Base-by-base conservation (phyloP, 2,113 vertebrate genomes). In the Conger conger region DNA sequence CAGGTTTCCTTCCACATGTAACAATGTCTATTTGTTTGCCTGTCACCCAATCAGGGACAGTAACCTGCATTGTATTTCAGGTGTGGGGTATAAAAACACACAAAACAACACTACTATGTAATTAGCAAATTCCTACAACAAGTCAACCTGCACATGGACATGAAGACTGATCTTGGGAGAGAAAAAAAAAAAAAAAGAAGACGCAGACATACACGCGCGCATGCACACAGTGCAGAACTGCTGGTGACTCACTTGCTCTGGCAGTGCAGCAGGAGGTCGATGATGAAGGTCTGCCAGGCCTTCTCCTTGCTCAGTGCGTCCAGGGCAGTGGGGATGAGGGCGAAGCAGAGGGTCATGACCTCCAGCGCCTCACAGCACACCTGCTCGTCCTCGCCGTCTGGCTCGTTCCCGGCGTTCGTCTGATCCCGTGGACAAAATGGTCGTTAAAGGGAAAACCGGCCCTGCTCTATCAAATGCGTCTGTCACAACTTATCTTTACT, bases 251-350 rank as follows among this genome's bases (percentile, higher is more conserved):
- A 99, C 98, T 97, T 99, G 98, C 98, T 99, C 92, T 99, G 98
- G 94, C 98, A 99, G 92, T 99, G 98, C 90, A 99, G 92, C 0
- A 99, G 91, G 91, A 99, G 92, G 92, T 99, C 98, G 90, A 99
- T 99, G 92, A 99, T 99, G 91, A 99, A 99, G 0, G 97, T 98
- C 90, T 99, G 98, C 98, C 98, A 99, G 15, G 98, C 98, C 87
- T 99, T 99, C 91, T 99, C 98, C 94, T 99, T 99, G 93, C 98
- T 99, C 86, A 99, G 97, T 30, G 97, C 95, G 92, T 99, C 98
- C 86, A 99, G 93, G 86, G 97, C 98, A 0, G 98, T 99, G 84
- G 98, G 98, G 95, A 98, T 98, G 89, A 99, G 96, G 91, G 98
- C 98, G 85, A 99, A 99, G 91, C 98, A 99, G 82, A 99, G 93